Evolutionary conservation across 2,113 vertebrate species (phyloP).

Genomic region (Dryoscopus gambensis): DNA sequence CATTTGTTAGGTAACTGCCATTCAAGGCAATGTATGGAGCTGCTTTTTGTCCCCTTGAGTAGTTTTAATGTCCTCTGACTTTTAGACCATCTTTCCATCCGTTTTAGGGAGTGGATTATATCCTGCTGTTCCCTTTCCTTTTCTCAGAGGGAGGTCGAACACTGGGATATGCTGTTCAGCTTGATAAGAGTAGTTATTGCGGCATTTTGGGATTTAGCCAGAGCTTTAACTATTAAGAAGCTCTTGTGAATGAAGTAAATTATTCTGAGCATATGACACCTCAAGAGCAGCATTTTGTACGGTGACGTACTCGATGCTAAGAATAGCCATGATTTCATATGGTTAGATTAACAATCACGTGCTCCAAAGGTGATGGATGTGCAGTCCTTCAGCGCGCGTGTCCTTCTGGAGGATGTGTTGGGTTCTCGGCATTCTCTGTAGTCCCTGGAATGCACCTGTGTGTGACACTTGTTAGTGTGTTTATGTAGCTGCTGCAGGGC

Average conservation of each 20-base stretch:
- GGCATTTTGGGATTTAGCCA: neutral
- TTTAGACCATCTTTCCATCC: neutral
- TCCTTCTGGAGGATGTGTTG: neutral
- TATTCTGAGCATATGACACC: neutral
- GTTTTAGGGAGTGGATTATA: neutral
- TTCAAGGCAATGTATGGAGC: neutral
- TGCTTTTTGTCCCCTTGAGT: neutral
- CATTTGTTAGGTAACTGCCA: neutral
- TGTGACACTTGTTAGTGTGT: neutral
- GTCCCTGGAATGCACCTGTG: neutral
- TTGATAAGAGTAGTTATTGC: neutral
- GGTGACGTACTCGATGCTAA: neutral
- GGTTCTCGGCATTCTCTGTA: neutral
- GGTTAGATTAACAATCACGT: neutral
- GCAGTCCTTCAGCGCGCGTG: neutral
- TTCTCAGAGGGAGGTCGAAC: neutral
- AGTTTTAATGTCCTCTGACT: neutral
- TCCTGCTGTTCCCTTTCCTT: neutral
- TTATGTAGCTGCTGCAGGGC: neutral
- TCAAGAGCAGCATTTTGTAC: conserved; percentile 10
- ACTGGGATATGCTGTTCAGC: neutral
- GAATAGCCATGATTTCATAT: neutral
- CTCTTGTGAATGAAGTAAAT: conserved; percentile 8
- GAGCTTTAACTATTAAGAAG: conserved; percentile 34
- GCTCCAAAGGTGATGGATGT: neutral